Conservation (phyloP, 1,140 invertebrate genomes). For the Chrysoperla carnea region DNA sequence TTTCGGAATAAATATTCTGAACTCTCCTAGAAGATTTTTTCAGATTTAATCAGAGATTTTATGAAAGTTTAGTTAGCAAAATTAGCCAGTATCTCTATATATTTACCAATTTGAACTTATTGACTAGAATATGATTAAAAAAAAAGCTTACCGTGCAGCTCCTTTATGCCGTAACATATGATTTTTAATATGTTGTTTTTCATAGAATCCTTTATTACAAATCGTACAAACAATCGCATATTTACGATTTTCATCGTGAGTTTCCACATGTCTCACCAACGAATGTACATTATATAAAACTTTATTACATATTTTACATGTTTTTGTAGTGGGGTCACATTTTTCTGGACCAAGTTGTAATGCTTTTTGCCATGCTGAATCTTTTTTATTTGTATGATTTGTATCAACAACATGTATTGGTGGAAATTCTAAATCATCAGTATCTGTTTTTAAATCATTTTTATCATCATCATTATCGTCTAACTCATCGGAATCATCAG, state of each 20-base stretch:
- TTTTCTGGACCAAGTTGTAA: not conserved
- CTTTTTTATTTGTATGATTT: not conserved
- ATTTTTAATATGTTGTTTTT: not conserved
- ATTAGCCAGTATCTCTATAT: no score
- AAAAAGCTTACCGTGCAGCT: not conserved
- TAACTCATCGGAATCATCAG: not conserved
- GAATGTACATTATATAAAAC: not conserved
- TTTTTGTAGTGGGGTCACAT: not conserved
- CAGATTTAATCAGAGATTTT: no score
- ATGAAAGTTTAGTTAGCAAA: no score
- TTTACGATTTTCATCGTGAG: not conserved
- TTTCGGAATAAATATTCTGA: no score
- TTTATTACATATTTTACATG: not conserved
- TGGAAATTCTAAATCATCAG: not conserved
- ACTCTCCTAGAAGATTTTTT: no score
- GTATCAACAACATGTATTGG: not conserved
- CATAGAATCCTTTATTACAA: not conserved
- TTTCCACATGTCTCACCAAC: not conserved
- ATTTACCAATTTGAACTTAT: no score
- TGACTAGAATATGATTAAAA: no score
- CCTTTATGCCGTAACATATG: not conserved
- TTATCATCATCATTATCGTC: not conserved
- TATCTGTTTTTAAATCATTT: not conserved
- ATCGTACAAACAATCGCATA: not conserved
- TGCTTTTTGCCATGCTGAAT: not conserved